Evolutionary conservation across 2,113 vertebrate genomes (phyloP).

Genomic region (Triplophysa siluroides): DNA sequence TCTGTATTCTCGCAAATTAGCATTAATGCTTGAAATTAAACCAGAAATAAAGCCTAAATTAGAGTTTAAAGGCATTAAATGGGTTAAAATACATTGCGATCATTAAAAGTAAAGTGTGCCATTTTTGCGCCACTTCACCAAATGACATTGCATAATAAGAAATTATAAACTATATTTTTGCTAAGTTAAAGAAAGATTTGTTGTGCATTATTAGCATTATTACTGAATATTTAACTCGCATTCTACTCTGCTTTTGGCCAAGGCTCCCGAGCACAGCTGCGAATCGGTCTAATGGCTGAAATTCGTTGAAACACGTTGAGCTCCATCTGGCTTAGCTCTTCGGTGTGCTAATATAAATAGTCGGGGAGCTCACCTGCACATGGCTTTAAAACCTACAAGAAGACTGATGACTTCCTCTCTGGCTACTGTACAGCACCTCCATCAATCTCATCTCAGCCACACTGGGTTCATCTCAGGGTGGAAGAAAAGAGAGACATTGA

Average conservation of each 20-base stretch:
- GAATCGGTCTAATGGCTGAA: slow-evolving; percentile 40
- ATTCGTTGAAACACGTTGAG: slow-evolving; percentile 30
- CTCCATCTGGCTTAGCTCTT: slow-evolving; percentile 64
- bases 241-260: not conserved
- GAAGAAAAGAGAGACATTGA: not conserved
- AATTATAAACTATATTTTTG: not conserved
- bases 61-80: no score
- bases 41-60: not conserved
- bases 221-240: not conserved
- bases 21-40: not conserved
- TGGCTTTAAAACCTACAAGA: slow-evolving; percentile 51
- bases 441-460: slow-evolving; percentile 44
- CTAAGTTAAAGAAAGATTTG: not conserved
- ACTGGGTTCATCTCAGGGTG: slow-evolving; percentile 51
- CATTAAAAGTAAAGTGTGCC: no score
- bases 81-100: no score
- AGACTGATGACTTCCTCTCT: slow-evolving; percentile 65
- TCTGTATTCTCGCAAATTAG: not conserved
- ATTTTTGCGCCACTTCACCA: not conserved
- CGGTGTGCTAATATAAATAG: slow-evolving; percentile 57
- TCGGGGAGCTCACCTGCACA: slow-evolving; percentile 62
- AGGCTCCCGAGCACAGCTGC: slow-evolving; percentile 9
- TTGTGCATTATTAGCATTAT: not conserved
- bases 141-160: not conserved
- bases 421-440: slow-evolving; percentile 59